phyloP scores from a whole-genome alignment of 2,113 vertebrate species.

The Varanus salvator region DNA sequence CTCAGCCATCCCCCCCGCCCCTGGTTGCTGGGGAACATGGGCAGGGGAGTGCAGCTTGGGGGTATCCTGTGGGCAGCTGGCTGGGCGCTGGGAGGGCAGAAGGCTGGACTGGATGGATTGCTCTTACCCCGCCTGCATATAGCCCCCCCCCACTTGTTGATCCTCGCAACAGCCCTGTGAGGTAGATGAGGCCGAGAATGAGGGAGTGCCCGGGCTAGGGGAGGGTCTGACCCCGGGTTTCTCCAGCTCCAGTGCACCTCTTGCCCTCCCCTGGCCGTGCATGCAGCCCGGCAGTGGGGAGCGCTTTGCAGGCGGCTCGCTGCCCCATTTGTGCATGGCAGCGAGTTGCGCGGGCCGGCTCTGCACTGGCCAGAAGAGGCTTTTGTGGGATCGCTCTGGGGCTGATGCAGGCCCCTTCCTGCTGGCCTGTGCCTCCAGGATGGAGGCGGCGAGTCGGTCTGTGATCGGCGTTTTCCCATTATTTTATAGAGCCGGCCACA shows the following conservation, averaged over 20 bases:
- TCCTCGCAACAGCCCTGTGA: too few relatives aligned
- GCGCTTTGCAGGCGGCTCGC: neutral
- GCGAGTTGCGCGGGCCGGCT: neutral
- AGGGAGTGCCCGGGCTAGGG: neutral
- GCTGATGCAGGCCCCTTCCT: neutral
- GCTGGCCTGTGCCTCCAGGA: neutral
- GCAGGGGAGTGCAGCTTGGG: too few relatives aligned
- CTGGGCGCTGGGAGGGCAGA: too few relatives aligned
- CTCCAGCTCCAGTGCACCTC: neutral
- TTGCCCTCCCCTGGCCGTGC: neutral
- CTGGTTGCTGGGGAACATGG: too few relatives aligned
- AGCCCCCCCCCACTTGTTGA: too few relatives aligned
- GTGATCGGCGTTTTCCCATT: neutral
- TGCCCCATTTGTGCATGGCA: neutral
- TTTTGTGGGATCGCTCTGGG: too few relatives aligned
- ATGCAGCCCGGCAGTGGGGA: neutral
- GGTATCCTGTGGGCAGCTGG: too few relatives aligned
- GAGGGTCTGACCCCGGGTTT: neutral
- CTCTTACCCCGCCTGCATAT: neutral
- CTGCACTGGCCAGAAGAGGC: accelerated
- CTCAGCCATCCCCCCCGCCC: too few relatives aligned
- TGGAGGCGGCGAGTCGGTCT: neutral
- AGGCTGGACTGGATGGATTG: neutral
- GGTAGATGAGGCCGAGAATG: too few relatives aligned
- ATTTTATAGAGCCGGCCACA: neutral